phyloP scores from a whole-genome alignment of 2,797 vertebrate species.

The Oreochromis grahami region DNA sequence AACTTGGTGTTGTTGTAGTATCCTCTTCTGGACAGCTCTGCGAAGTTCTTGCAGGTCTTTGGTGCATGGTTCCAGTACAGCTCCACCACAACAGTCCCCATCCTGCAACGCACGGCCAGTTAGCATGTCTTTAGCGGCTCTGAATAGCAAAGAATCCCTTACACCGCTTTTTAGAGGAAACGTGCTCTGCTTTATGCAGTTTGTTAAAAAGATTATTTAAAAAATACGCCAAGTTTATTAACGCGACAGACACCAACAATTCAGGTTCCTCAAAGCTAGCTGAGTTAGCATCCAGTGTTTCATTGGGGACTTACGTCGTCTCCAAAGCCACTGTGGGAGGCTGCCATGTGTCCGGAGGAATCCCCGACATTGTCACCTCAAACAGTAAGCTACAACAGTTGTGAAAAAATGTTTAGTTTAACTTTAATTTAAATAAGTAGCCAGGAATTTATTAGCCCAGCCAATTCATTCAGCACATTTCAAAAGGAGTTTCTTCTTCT shows the following conservation, averaged over 20 bases:
- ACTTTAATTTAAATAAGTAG: not conserved
- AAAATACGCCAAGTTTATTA: not conserved
- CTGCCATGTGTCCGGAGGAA: constrained; percentile 89
- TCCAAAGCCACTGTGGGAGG: constrained; percentile 81
- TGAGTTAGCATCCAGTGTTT: not conserved
- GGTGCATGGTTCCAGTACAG: constrained; percentile 94
- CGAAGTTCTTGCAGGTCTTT: constrained; percentile 91
- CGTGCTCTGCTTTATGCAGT: not conserved
- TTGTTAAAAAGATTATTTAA: not conserved
- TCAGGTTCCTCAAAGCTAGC: constrained; percentile 1
- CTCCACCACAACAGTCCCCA: constrained; percentile 86
- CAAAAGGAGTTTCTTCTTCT: not conserved
- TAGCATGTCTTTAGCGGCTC: not conserved
- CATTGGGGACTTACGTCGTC: constrained; percentile 74
- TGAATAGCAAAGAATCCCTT: not conserved
- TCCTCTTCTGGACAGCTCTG: constrained; percentile 85
- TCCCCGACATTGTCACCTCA: not conserved
- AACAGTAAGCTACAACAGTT: not conserved
- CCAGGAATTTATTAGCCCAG: not conserved
- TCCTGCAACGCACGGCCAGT: constrained; percentile 64
- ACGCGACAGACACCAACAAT: not conserved
- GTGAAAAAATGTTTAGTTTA: not conserved
- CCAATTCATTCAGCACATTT: not conserved
- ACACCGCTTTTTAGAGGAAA: not conserved
- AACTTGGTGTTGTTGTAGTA: constrained; percentile 95